A percentile compares a stretch with the other conserved stretches of the same genome.
Evolutionary conservation across 37 sponge, comb jelly and placozoan genomes (phyloP).

Genomic region (Ianthella basta): DNA sequence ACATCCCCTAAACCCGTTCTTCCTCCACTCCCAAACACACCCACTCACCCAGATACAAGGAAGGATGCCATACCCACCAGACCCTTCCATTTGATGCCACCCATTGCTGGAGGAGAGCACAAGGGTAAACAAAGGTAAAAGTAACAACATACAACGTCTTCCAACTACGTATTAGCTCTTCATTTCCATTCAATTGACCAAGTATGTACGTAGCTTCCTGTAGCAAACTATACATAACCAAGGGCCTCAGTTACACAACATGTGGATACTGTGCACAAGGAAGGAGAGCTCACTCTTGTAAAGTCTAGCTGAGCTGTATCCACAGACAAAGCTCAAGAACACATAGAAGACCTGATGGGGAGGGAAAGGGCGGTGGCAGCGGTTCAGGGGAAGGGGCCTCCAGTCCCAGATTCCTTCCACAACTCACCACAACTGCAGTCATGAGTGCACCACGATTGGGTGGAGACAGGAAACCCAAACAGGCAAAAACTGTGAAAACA

Average conservation of each 20-base stretch:
- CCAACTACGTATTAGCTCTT: too few relatives aligned
- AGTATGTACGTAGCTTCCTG: too few relatives aligned
- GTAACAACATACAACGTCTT: background rate
- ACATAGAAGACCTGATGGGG: constrained; percentile 87
- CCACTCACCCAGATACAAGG: constrained; percentile 81
- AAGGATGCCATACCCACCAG: constrained; percentile 86
- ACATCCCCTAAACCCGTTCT: too few relatives aligned
- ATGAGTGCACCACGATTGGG: constrained; percentile 96
- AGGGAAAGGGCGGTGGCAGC: too few relatives aligned
- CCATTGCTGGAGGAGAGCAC: constrained; percentile 71
- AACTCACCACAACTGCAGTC: constrained; percentile 88
- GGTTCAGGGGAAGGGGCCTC: too few relatives aligned
- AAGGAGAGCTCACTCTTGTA: constrained; percentile 86
- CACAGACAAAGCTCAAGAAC: constrained; percentile 83
- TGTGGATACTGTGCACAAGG: too few relatives aligned
- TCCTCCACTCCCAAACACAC: background rate
- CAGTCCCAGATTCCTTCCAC: background rate
- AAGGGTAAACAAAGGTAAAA: background rate
- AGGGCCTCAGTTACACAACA: too few relatives aligned
- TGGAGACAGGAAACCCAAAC: constrained; percentile 97
- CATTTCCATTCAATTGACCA: too few relatives aligned
- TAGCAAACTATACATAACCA: too few relatives aligned
- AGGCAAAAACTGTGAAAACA: constrained; percentile 73
- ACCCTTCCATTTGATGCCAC: constrained; percentile 94
- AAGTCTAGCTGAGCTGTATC: constrained; percentile 92